phyloP scores from a whole-genome alignment of 2,888 invertebrate species.

The Nymphalis c-album region DNA sequence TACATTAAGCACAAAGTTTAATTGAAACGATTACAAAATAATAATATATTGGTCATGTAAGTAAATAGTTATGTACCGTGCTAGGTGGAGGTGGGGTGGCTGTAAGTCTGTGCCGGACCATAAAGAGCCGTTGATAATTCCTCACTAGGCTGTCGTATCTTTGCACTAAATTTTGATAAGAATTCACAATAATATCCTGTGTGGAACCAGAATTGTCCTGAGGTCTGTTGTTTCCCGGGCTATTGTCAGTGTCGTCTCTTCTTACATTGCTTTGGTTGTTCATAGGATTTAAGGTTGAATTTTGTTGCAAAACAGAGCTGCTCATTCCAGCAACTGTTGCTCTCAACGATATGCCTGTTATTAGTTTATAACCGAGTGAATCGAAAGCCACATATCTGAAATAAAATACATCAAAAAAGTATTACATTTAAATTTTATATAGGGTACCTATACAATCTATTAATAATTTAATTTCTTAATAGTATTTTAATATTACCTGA shows the following conservation, averaged over 20 bases:
- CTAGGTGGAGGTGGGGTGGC: constrained; percentile 66
- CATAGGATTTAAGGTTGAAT: constrained; percentile 47
- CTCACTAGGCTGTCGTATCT: constrained; percentile 77
- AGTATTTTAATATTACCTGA: constrained; percentile 80
- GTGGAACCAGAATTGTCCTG: constrained; percentile 56
- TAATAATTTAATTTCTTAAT: background rate
- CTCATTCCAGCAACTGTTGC: constrained; percentile 49
- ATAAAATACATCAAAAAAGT: constrained; percentile 33
- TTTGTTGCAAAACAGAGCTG: constrained; percentile 53
- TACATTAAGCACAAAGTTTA: too few relatives aligned
- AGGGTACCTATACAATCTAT: too few relatives aligned
- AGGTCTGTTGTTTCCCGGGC: constrained; percentile 47
- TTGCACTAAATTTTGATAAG: constrained; percentile 76
- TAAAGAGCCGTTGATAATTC: constrained; percentile 75
- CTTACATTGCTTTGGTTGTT: constrained; percentile 55
- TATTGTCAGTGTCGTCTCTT: constrained; percentile 55
- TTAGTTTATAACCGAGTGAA: constrained; percentile 88
- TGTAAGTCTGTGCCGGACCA: constrained; percentile 71
- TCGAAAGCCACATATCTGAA: constrained; percentile 92
- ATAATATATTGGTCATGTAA: background rate
- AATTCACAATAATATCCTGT: constrained; percentile 73
- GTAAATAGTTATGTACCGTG: constrained; percentile 55
- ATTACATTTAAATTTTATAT: background rate
- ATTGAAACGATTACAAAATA: constrained; percentile 1
- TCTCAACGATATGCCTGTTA: constrained; percentile 88